phyloP scores from a whole-genome alignment of 2,113 vertebrate species.

The Porphyrio hochstetteri region DNA sequence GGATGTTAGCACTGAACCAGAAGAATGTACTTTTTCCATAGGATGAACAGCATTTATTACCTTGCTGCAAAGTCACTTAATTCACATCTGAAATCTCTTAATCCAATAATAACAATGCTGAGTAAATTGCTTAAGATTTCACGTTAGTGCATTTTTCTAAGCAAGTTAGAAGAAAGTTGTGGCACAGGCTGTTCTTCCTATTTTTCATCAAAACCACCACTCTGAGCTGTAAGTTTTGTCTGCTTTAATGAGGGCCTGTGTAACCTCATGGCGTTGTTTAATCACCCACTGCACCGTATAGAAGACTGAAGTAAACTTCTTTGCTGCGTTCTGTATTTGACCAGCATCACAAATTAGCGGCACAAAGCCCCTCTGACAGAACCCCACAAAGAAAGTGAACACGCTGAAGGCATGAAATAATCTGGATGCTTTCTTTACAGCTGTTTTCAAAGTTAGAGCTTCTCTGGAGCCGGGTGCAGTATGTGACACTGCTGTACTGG shows the following conservation, averaged over 20 bases:
- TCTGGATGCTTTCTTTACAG: constrained; percentile 20
- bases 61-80: neutral
- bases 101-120: neutral
- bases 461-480: neutral
- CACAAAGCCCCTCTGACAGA: constrained; percentile 22
- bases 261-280: neutral
- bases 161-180: neutral
- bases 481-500: neutral
- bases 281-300: neutral
- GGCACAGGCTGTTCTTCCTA: neutral
- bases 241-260: neutral
- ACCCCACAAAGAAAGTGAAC: neutral
- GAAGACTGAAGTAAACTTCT: constrained; percentile 3
- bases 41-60: neutral
- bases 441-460: constrained; percentile 4
- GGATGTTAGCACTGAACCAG: neutral
- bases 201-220: neutral
- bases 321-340: neutral
- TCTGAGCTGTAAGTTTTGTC: neutral
- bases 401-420: neutral
- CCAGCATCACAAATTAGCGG: neutral
- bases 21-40: neutral
- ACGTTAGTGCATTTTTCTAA: neutral
- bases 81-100: neutral
- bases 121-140: neutral